phyloP scores from a whole-genome alignment of 2,113 vertebrate species.

The Urocitellus parryii region DNA sequence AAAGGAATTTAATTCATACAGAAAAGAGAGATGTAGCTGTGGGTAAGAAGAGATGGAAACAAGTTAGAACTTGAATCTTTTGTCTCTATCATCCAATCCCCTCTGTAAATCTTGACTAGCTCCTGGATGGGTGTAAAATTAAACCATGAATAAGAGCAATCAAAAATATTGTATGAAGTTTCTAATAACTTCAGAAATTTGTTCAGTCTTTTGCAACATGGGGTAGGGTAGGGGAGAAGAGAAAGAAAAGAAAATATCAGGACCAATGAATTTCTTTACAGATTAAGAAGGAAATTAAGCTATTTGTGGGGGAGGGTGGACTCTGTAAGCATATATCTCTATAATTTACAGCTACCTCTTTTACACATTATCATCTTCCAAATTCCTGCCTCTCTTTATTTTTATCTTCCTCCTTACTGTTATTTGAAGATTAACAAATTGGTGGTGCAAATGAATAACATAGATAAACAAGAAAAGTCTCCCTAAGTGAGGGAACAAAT shows the following conservation, averaged over 20 bases:
- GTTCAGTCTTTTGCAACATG: neutral
- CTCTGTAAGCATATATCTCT: neutral
- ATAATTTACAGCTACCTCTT: neutral
- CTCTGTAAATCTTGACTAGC: neutral
- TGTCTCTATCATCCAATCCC: neutral
- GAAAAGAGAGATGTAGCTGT: neutral
- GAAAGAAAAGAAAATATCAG: neutral
- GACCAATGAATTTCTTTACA: neutral
- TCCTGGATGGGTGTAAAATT: neutral
- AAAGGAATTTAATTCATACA: neutral
- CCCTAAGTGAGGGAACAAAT: neutral
- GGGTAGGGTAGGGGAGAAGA: no score
- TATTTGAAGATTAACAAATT: neutral
- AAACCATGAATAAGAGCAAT: neutral
- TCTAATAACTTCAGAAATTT: neutral
- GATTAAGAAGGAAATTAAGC: neutral
- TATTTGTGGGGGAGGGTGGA: neutral
- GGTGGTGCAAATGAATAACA: neutral
- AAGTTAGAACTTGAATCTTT: neutral
- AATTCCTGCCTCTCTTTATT: neutral
- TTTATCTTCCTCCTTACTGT: neutral
- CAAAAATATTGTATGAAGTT: neutral
- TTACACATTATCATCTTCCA: neutral
- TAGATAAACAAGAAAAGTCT: neutral
- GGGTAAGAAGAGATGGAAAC: neutral